phyloP scores from a whole-genome alignment of 2,888 invertebrate species.

The Psylliodes chrysocephalus region DNA sequence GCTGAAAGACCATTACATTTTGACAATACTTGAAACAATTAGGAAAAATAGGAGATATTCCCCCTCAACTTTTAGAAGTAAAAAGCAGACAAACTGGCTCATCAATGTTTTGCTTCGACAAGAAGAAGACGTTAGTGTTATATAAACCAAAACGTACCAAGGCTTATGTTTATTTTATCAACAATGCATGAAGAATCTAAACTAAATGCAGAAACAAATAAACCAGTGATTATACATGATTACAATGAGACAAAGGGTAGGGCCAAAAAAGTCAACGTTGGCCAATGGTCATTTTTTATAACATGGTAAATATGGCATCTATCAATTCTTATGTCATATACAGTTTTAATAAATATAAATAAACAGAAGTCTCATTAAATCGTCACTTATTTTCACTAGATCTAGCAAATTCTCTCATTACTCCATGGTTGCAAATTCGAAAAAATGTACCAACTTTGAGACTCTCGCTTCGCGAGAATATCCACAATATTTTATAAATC shows the following conservation, averaged over 20 bases:
- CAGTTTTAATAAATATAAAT: neutral
- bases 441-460: no score
- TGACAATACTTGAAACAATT: constrained; percentile 45
- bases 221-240: neutral
- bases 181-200: neutral
- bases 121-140: constrained; percentile 41
- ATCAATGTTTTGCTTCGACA: constrained; percentile 42
- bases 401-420: neutral
- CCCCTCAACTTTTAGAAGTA: constrained; percentile 12
- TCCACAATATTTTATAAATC: no score
- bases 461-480: no score
- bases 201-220: neutral
- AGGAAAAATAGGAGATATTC: constrained; percentile 43
- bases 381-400: neutral
- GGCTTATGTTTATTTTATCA: neutral
- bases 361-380: neutral
- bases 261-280: neutral
- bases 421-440: neutral
- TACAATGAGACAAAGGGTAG: neutral
- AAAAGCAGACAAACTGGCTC: constrained; percentile 5
- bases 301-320: neutral
- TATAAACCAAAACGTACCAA: constrained; percentile 21
- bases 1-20: constrained; percentile 19
- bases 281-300: neutral
- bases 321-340: neutral